Evolutionary conservation across 2,113 vertebrate genomes (phyloP).

Genomic region (Mormoops blainvillei): DNA sequence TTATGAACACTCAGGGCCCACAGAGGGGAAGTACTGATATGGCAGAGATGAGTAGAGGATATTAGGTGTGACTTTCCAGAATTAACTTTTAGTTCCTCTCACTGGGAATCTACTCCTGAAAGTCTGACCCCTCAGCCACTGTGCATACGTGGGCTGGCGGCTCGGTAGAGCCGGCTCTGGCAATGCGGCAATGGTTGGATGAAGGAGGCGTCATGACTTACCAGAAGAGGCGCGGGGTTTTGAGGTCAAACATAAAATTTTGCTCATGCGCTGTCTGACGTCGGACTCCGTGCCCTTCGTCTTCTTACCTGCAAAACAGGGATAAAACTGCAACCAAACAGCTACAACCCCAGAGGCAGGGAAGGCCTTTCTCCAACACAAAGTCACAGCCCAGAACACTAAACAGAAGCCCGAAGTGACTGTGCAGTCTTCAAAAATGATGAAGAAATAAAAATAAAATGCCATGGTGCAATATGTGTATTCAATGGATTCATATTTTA

Average conservation of each 20-base stretch:
- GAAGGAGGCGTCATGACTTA: background rate
- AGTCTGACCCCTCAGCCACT: background rate
- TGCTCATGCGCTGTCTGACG: background rate
- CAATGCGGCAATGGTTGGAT: background rate
- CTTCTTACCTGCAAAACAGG: background rate
- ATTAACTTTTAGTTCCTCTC: background rate
- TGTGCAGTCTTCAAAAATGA: background rate
- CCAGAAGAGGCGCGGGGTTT: background rate
- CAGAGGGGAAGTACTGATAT: background rate
- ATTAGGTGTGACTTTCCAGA: background rate
- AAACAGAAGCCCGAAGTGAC: background rate
- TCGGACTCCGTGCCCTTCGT: background rate
- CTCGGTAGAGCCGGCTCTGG: background rate
- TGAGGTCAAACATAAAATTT: background rate
- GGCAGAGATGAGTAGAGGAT: background rate
- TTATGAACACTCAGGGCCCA: background rate
- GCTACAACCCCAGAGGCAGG: background rate
- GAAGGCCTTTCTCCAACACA: background rate
- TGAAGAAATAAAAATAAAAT: background rate
- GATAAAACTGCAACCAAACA: background rate
- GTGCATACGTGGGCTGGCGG: background rate
- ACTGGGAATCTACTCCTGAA: background rate
- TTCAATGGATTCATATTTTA: background rate
- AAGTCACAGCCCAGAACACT: background rate
- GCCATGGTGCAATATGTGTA: background rate